Evolutionary conservation across 37 sponge, comb jelly and placozoan species (phyloP), one percentile per base, ranked within the genome.

Genomic region (Eunapius fragilis): DNA sequence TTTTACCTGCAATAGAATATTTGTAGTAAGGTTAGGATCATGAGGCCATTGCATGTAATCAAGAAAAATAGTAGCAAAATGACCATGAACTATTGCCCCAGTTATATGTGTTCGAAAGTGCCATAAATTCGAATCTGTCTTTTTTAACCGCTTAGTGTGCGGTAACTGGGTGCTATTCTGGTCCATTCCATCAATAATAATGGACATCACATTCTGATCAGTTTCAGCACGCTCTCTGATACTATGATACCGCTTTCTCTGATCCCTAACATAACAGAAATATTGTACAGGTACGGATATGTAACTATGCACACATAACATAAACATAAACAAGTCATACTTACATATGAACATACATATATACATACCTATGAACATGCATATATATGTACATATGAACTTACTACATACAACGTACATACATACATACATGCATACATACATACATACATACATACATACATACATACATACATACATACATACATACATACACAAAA

Each of bases 181-280:
- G 68, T 88, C 83, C 89, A 88, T 88, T 6, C 89, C 89, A 76
- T 88, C 89, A 17, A 82, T 67, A 23, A 88, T 88, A 10, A 88
- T 30, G 19, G 89, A 81, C 33, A 88, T 70, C 31, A 72, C 68
- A 24, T 17, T 24, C 19, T 26, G 31, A 31, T 80, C 81, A 27
- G 31, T 80, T 70, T 80, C 81, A 31, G 81, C 81, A n/a, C 49
- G 45, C 37, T 78, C 28, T 41, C 78, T 45, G 25, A 78, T 78
- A 37, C 41, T 49, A 30, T 78, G 78, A 41, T 37, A 78, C 25
- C 78, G 45, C 49, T 37, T 41, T 78, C 78, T 36, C 49, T 78
- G 78, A 23, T 78, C 78, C 49, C 78, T 78, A 41, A 41, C 41
- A 41, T 41, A 41, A 41, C 41, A 41, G 41, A 41, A 41, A 41